Conservation (phyloP, 1,140 invertebrate genomes). For the Riptortus pedestris region DNA sequence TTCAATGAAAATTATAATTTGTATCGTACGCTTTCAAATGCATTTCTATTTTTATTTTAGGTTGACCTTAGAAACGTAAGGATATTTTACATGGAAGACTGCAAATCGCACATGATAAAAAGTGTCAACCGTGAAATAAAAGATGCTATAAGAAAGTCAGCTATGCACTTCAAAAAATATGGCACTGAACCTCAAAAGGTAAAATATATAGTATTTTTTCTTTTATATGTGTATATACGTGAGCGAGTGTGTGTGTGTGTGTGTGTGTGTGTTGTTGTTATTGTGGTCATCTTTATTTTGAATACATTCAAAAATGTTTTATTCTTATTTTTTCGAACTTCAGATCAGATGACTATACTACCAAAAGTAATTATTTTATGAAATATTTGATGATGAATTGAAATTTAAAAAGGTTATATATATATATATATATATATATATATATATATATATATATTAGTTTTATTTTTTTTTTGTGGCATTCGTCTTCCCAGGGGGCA, state of each 20-base stretch:
- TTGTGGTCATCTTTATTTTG: background rate
- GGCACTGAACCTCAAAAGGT: slow-evolving; percentile 49
- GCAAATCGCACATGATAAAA: slow-evolving; percentile 54
- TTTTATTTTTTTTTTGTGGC: too few species aligned
- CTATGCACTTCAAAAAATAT: slow-evolving; percentile 48
- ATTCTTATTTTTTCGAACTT: background rate
- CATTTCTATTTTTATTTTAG: slow-evolving; percentile 31
- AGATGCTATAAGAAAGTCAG: slow-evolving; percentile 51
- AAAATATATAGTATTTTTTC: slow-evolving; percentile 13
- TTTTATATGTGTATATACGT: too few species aligned
- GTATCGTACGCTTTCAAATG: too few species aligned
- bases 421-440: background rate
- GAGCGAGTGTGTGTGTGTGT: too few species aligned
- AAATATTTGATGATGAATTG: background rate
- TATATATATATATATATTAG: too few species aligned
- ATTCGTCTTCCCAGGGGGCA: too few species aligned
- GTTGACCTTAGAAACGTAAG: slow-evolving; percentile 43
- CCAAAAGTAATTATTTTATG: background rate
- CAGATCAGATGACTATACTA: background rate
- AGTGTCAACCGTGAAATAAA: slow-evolving; percentile 64
- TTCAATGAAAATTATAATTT: too few species aligned
- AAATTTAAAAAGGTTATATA: background rate
- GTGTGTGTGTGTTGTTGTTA: too few species aligned
- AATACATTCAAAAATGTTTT: background rate
- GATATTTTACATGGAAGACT: slow-evolving; percentile 69